phyloP scores from a whole-genome alignment of 2,888 invertebrate species.

The Teleogryllus oceanicus region DNA sequence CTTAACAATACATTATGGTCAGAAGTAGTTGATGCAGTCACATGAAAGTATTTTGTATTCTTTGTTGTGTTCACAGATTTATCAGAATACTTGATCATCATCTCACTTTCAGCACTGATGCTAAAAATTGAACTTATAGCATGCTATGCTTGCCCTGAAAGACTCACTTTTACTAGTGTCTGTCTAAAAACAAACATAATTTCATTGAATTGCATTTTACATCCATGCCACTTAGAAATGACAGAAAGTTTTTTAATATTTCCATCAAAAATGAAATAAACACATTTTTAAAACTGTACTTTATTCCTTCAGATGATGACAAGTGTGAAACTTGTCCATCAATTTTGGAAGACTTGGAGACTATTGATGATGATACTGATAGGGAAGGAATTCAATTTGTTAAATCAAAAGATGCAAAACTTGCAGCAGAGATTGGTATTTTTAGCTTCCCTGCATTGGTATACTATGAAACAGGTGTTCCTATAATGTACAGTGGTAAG shows the following conservation, averaged over 20 bases:
- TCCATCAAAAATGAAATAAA: background rate
- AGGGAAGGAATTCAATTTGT: conserved; percentile 91
- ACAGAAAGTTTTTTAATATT: background rate
- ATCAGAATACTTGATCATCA: too few species aligned
- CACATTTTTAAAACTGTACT: background rate
- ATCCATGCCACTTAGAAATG: background rate
- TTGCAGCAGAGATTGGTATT: conserved; percentile 87
- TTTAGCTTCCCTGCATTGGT: conserved; percentile 89
- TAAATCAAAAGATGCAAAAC: conserved; percentile 83
- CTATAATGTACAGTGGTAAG: conserved; percentile 94
- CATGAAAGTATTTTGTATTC: too few species aligned
- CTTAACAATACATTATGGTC: too few species aligned
- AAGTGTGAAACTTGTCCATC: conserved; percentile 80
- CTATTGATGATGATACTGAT: conserved; percentile 89
- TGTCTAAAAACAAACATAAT: background rate
- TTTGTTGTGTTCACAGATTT: too few species aligned
- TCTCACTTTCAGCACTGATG: too few species aligned
- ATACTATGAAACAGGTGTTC: conserved; percentile 89
- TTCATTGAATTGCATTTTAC: background rate
- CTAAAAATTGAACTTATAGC: too few species aligned
- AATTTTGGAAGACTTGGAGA: conserved; percentile 83
- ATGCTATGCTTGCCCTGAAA: too few species aligned
- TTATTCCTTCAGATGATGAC: conserved; percentile 63
- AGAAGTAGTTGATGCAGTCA: too few species aligned
- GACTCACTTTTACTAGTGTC: too few species aligned